Evolutionary conservation across 2,888 invertebrate genomes (phyloP).

Genomic region (Biston stratarius): DNA sequence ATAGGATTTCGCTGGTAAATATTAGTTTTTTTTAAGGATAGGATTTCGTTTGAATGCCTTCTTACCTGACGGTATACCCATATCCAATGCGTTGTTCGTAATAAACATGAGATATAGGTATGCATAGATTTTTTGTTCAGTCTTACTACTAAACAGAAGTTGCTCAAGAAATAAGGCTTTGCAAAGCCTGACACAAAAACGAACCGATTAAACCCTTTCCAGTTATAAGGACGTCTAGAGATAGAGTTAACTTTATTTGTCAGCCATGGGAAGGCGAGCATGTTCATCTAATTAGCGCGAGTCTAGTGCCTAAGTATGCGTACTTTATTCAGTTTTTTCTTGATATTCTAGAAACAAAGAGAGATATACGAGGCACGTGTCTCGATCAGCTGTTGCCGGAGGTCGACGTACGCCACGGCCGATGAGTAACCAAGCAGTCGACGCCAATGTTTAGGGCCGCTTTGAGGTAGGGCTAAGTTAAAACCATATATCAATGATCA

Average conservation of each 20-base stretch:
- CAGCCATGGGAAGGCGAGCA: constrained; percentile 20
- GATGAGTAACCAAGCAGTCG: constrained; percentile 33
- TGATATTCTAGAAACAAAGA: constrained; percentile 40
- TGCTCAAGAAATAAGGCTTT: background rate
- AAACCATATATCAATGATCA: too few relatives aligned
- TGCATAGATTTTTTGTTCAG: background rate
- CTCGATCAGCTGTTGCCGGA: constrained; percentile 64
- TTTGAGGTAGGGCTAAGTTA: background rate
- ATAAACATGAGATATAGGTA: too few relatives aligned
- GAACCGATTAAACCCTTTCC: background rate
- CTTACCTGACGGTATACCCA: too few relatives aligned
- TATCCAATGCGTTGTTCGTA: too few relatives aligned
- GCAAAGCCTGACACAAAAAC: constrained; percentile 9
- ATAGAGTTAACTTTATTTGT: constrained; percentile 18
- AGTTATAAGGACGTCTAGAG: background rate
- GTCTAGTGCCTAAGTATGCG: constrained; percentile 1
- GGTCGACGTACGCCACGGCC: constrained; percentile 60
- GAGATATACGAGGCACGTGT: constrained; percentile 60
- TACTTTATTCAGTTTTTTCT: constrained; percentile 33
- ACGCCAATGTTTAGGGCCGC: background rate
- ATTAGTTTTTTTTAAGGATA: too few relatives aligned
- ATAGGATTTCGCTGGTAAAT: background rate
- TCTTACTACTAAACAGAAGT: background rate
- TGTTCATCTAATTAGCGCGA: constrained; percentile 37
- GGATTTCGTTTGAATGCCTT: too few relatives aligned